These are phyloP conservation scores for Alfaro cultratus DNA, from an alignment of 2,797 vertebrate species.

Conservation along the genomic window DNA sequence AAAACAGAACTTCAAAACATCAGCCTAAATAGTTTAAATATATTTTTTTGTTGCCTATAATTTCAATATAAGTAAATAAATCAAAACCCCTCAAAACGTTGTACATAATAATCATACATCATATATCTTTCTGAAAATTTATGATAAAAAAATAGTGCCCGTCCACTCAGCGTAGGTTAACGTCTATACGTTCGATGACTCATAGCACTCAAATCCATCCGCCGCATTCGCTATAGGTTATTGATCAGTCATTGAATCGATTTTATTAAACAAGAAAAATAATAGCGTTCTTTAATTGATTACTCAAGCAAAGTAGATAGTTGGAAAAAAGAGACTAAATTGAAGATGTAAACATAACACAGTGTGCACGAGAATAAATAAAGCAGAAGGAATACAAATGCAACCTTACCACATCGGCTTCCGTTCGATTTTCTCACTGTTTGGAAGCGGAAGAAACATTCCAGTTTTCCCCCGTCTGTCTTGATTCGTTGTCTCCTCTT, in stretches of 20 bases:
- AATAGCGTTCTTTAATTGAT: background rate
- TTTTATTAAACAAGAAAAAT: slow-evolving; percentile 12
- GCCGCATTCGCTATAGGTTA: slow-evolving; percentile 41
- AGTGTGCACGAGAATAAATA: accelerated
- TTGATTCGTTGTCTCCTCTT: slow-evolving; percentile 39
- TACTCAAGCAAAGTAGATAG: background rate
- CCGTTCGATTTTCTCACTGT: slow-evolving; percentile 77
- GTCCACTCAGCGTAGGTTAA: background rate
- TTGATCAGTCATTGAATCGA: slow-evolving; percentile 55
- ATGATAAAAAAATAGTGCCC: background rate
- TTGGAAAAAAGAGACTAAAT: background rate
- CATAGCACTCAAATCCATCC: slow-evolving; percentile 41
- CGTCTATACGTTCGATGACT: slow-evolving; percentile 9
- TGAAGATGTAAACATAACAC: accelerated
- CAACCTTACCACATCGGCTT: slow-evolving; percentile 81
- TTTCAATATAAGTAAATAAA: background rate
- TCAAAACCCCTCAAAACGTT: background rate
- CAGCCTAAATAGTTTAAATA: background rate
- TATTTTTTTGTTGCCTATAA: background rate
- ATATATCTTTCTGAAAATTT: background rate
- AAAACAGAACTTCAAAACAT: background rate
- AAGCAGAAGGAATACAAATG: slow-evolving; percentile 2
- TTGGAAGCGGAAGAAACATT: slow-evolving; percentile 84
- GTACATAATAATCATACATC: background rate
- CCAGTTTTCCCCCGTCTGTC: slow-evolving; percentile 66